These are phyloP conservation scores for Poeciliopsis prolifica DNA, from an alignment of 2,113 vertebrate species.

Conservation along the genomic window DNA sequence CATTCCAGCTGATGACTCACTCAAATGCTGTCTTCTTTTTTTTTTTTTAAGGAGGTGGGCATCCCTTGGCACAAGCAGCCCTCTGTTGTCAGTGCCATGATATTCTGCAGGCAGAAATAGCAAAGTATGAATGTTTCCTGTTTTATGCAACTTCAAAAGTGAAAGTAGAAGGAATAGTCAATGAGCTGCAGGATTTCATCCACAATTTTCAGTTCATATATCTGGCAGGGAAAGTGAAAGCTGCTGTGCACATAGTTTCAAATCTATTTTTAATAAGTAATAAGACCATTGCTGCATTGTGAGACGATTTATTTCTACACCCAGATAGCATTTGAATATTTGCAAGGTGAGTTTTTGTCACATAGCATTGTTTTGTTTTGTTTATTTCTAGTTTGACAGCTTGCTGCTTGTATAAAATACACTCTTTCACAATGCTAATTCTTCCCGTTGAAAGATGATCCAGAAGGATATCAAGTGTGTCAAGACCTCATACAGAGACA, in stretches of 20 bases:
- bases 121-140: not conserved
- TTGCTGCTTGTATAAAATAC: slow-evolving; percentile 1
- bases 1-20: slow-evolving; percentile 2
- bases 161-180: no score
- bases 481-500: slow-evolving; percentile 1
- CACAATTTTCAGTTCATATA: no score
- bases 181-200: not conserved
- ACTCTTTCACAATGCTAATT: slow-evolving; percentile 1
- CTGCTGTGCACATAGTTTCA: not conserved
- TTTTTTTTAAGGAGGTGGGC: not conserved
- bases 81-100: not conserved
- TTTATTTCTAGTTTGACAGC: not conserved
- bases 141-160: not conserved
- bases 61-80: not conserved
- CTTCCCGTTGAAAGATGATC: slow-evolving; percentile 3
- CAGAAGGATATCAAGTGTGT: not conserved
- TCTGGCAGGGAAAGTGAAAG: not conserved
- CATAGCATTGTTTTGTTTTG: not conserved
- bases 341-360: not conserved
- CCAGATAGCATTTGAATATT: not conserved
- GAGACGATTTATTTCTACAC: not conserved
- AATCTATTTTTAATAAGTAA: not conserved
- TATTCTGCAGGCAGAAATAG: not conserved
- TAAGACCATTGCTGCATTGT: not conserved
- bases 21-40: not conserved